Percentiles rank a stretch among this genome's conserved stretches.
These are phyloP conservation scores for Pseudochirops corinnae DNA, from an alignment of 2,797 vertebrate species.

Conservation along the genomic window DNA sequence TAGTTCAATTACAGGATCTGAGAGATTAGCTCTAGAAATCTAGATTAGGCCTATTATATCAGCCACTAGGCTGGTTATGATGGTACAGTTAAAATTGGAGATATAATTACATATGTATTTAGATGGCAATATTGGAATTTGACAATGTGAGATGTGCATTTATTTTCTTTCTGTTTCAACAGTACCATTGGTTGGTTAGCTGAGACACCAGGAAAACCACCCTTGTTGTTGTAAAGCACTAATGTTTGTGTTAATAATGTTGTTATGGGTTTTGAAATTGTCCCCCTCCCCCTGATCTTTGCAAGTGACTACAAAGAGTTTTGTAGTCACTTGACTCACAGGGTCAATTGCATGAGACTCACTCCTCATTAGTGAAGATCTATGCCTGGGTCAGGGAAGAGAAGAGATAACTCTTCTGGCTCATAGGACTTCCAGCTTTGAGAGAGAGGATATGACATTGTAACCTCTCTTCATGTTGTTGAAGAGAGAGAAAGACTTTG, in stretches of 20 bases:
- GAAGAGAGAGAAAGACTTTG: no score
- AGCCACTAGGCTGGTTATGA: not conserved
- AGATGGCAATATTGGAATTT: not conserved
- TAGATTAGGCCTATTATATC: not conserved
- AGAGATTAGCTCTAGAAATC: not conserved
- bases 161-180: not conserved
- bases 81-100: not conserved
- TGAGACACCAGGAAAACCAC: not conserved
- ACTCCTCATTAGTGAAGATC: not conserved
- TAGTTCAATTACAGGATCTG: not conserved
- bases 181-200: not conserved
- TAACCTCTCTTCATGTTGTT: not conserved
- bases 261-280: not conserved
- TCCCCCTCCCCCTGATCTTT: not conserved
- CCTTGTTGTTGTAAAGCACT: not conserved
- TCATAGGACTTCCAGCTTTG: not conserved
- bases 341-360: not conserved
- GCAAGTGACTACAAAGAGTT: not conserved
- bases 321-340: not conserved
- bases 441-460: not conserved
- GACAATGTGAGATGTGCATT: not conserved
- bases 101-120: not conserved
- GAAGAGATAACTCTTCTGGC: not conserved
- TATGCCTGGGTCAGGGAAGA: not conserved
- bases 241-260: not conserved